A percentile compares a stretch with the other conserved stretches of the same genome.
These are phyloP conservation scores for Drosophila vallismaia DNA, from an alignment of 2,888 invertebrate genomes.

Conservation along the genomic window DNA sequence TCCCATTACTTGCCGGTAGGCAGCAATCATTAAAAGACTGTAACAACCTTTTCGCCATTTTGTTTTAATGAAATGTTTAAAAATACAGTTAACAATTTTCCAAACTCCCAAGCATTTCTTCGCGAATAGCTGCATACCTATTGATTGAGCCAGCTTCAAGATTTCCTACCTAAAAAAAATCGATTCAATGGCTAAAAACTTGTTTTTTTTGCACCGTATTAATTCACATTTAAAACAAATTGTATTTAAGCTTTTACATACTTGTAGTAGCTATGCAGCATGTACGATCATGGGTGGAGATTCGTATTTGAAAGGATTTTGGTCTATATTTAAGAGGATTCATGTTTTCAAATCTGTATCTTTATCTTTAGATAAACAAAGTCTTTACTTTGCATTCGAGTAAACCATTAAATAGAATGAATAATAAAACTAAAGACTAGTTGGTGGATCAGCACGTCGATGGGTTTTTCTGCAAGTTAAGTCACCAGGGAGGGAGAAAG, in stretches of 20 bases:
- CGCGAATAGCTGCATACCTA: conserved; percentile 28
- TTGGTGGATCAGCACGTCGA: conserved; percentile 1
- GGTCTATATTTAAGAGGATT: no score
- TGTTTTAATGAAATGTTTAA: conserved; percentile 11
- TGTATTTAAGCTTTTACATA: conserved; percentile 52
- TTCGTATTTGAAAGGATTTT: no score
- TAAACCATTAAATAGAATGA: conserved; percentile 55
- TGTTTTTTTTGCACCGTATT: conserved; percentile 50
- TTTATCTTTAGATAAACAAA: no score
- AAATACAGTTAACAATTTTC: background rate
- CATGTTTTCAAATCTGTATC: no score
- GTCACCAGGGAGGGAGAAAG: conserved; percentile 1
- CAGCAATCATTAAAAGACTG: no score
- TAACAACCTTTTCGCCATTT: conserved; percentile 19
- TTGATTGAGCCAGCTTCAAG: conserved; percentile 23
- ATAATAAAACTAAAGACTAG: conserved; percentile 13
- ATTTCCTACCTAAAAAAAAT: conserved; percentile 26
- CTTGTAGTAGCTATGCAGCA: no score
- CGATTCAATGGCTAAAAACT: conserved; percentile 53
- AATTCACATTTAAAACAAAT: conserved; percentile 80
- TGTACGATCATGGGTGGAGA: no score
- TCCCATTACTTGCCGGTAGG: conserved; percentile 47
- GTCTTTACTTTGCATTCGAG: conserved; percentile 43
- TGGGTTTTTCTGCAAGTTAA: conserved; percentile 7
- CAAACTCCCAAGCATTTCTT: conserved; percentile 26